Base-by-base conservation (phyloP, 2,113 vertebrate genomes). In the Polyodon spathula region DNA sequence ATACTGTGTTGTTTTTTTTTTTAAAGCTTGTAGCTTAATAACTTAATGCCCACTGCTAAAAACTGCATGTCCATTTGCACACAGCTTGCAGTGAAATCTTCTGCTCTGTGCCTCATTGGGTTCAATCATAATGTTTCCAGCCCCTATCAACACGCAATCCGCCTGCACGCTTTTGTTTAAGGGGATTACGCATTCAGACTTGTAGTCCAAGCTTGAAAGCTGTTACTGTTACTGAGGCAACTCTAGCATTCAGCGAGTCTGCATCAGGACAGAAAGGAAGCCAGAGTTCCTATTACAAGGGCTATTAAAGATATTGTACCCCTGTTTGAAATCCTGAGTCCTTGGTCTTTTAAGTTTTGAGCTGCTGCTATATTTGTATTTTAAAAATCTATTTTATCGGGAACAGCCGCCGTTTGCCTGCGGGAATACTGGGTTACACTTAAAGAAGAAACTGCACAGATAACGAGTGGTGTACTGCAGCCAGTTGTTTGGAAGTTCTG, bases 131-230 rank as follows among this genome's bases (percentile, higher is more conserved):
- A 58, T 60, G 58, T 78, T 78, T 79, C 69, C 27, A 27, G 27
- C 3, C 27, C 27, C 27, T 3, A 27, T 60, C 46, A 43, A 43
- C 37, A 9, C 41, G 4, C 43, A 54, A 71, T 46, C 14, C 15
- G 57, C 54, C 54, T 37, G 4, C 39, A 7, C 62, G 73, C 65
- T 73, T 74, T 73, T 73, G 74, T 69, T 78, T 71, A 53, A 63
- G 69, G 73, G 71, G 79, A 81, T 86, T 85, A 67, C 4, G 27
- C 83, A 71, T 80, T 76, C 76, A 76, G 56, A 73, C 71, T 73
- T 67, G 27, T 71, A 76, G 67, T 15, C 64, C 76, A 66, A 63
- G 64, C 67, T 67, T 54, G 65, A 65, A 71, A 75, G 69, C 67
- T 80, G 75, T 66, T 74, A 6, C 64, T 16, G 8, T 41, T 42